Conservation (phyloP, 2,888 invertebrate genomes). For the Apocheima hispidaria region DNA sequence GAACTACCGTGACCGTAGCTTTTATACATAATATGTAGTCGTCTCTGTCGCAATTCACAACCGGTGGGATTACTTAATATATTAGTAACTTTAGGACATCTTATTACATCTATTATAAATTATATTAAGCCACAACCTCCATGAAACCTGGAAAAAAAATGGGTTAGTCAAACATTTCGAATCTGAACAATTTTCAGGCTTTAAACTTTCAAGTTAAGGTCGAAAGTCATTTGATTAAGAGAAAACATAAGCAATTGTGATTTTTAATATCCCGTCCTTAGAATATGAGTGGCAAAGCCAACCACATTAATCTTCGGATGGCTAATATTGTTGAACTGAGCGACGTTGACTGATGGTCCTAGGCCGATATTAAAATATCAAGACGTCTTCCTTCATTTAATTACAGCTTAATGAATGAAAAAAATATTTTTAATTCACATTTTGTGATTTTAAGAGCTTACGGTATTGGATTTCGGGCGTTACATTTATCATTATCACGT, state of each 20-base stretch:
- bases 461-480: background rate
- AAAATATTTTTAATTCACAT: slow-evolving; percentile 11
- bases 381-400: slow-evolving; percentile 48
- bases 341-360: slow-evolving; percentile 52
- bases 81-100: too few relatives aligned
- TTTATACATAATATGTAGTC: too few relatives aligned
- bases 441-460: background rate
- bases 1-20: too few relatives aligned
- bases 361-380: slow-evolving; percentile 49
- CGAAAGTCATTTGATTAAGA: background rate
- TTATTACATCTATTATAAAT: too few relatives aligned
- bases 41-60: too few relatives aligned
- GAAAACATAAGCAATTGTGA: slow-evolving; percentile 36
- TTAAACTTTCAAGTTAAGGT: background rate
- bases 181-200: background rate
- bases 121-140: too few relatives aligned
- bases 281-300: slow-evolving; percentile 48
- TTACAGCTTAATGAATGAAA: slow-evolving; percentile 22
- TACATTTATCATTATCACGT: too few relatives aligned
- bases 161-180: background rate
- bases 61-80: too few relatives aligned
- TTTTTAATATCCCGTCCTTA: slow-evolving; percentile 47
- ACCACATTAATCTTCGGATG: slow-evolving; percentile 47
- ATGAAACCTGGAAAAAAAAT: too few relatives aligned
- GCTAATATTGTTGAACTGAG: slow-evolving; percentile 47